These are phyloP conservation scores for Drosophila ironensis DNA, from an alignment of 1,140 invertebrate genomes.

Conservation along the genomic window DNA sequence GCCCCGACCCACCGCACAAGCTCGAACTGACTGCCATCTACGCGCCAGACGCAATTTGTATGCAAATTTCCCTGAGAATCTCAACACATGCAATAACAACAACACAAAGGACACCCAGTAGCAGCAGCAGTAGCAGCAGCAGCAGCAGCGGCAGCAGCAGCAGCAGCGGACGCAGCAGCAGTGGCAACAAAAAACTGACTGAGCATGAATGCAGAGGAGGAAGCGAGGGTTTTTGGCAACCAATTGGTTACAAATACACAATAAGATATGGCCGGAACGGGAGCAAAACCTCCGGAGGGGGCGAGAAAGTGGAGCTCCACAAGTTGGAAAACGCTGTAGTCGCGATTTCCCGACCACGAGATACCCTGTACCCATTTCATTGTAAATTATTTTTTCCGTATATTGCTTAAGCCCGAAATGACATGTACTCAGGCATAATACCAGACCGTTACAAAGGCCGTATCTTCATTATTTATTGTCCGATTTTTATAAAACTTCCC, in stretches of 20 bases:
- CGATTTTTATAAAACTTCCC: too few species aligned
- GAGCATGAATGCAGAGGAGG: constrained; percentile 16
- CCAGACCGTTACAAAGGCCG: too few species aligned
- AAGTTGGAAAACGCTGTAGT: constrained; percentile 15
- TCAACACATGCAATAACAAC: constrained; percentile 71
- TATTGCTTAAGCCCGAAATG: too few species aligned
- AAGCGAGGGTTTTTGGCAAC: constrained; percentile 10
- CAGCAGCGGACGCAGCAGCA: constrained; percentile 6
- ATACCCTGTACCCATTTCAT: too few species aligned
- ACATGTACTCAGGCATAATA: too few species aligned
- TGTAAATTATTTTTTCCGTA: too few species aligned
- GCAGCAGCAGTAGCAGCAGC: constrained; percentile 11
- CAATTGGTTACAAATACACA: constrained; percentile 47
- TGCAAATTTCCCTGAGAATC: constrained; percentile 80
- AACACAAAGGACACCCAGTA: constrained; percentile 31
- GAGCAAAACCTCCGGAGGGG: background rate
- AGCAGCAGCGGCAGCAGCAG: background rate
- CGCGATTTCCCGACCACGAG: too few species aligned
- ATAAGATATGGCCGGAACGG: constrained; percentile 50
- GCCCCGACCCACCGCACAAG: constrained; percentile 1
- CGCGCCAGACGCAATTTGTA: constrained; percentile 80
- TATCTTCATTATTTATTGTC: too few species aligned
- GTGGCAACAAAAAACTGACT: constrained; percentile 44
- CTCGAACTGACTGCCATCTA: constrained; percentile 41
- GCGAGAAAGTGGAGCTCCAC: background rate